Evolutionary conservation across 2,797 vertebrate genomes (phyloP).

Genomic region (Sciurus vulgaris): DNA sequence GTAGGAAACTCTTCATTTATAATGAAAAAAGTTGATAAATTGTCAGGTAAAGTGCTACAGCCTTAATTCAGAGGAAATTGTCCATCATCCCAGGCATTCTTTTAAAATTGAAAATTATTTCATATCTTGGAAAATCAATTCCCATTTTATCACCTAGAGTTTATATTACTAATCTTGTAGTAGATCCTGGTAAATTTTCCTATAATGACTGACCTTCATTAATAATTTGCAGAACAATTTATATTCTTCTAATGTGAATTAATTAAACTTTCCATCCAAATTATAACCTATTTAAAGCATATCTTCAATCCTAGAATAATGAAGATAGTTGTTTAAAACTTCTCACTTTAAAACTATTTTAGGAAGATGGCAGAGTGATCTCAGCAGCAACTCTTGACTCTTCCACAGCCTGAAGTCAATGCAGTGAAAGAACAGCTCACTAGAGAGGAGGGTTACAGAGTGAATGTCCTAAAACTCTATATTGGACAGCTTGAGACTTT

Average conservation of each 20-base stretch:
- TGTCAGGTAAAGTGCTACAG: not conserved
- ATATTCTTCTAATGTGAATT: not conserved
- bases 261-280: not conserved
- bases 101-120: not conserved
- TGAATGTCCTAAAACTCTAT: no score
- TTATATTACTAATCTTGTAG: not conserved
- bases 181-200: not conserved
- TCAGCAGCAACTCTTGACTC: no score
- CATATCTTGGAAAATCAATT: not conserved
- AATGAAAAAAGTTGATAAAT: not conserved
- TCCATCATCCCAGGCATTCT: not conserved
- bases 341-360: not conserved
- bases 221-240: constrained; percentile 17
- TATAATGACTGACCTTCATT: not conserved
- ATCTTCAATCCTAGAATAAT: not conserved
- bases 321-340: not conserved
- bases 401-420: no score
- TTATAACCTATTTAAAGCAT: not conserved
- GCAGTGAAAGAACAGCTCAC: no score
- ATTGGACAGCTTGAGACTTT: no score
- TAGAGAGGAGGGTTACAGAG: no score
- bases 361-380: no score
- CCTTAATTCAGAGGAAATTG: not conserved
- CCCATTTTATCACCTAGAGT: not conserved
- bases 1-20: not conserved